Conservation (phyloP, 2,113 vertebrate species). For the Brachyistius frenatus region DNA sequence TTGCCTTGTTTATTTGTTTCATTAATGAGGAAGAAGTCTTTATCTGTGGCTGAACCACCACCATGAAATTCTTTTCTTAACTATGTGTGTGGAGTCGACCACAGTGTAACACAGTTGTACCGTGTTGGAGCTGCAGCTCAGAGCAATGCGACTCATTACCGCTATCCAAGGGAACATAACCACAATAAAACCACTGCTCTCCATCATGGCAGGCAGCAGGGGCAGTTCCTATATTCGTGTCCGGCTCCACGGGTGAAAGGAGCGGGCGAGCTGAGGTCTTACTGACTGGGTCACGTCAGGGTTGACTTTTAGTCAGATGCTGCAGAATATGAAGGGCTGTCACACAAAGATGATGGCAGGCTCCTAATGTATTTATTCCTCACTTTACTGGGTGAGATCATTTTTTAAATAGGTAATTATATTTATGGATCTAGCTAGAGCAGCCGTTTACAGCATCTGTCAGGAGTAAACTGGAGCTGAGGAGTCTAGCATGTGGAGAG, state of each 20-base stretch:
- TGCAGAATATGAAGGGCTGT: conserved; percentile 33
- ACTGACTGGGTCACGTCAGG: conserved; percentile 28
- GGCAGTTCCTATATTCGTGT: conserved; percentile 21
- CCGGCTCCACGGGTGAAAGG: neutral
- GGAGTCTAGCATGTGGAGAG: conserved; percentile 40
- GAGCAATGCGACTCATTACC: conserved; percentile 60
- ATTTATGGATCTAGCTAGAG: neutral
- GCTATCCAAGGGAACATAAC: conserved; percentile 48
- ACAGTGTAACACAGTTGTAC: conserved; percentile 48
- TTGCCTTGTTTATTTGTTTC: conserved; percentile 59
- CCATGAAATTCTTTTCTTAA: conserved; percentile 65
- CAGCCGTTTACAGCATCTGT: conserved; percentile 24
- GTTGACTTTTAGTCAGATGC: conserved; percentile 33
- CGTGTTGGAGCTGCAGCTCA: conserved; percentile 40
- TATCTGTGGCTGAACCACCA: conserved; percentile 66
- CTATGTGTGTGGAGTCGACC: conserved; percentile 44
- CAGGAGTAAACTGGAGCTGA: conserved; percentile 31
- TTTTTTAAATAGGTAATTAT: conserved; percentile 12
- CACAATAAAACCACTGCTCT: conserved; percentile 51
- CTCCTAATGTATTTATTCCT: conserved; percentile 24
- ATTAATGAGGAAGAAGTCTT: conserved; percentile 67
- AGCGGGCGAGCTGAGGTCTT: conserved; percentile 43
- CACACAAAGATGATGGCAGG: conserved; percentile 9
- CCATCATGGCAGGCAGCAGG: conserved; percentile 23
- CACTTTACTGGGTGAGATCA: neutral